A percentile compares a stretch with the other conserved stretches of the same genome.
Conservation (phyloP, 2,888 invertebrate genomes). For the Eupithecia pulchellata region DNA sequence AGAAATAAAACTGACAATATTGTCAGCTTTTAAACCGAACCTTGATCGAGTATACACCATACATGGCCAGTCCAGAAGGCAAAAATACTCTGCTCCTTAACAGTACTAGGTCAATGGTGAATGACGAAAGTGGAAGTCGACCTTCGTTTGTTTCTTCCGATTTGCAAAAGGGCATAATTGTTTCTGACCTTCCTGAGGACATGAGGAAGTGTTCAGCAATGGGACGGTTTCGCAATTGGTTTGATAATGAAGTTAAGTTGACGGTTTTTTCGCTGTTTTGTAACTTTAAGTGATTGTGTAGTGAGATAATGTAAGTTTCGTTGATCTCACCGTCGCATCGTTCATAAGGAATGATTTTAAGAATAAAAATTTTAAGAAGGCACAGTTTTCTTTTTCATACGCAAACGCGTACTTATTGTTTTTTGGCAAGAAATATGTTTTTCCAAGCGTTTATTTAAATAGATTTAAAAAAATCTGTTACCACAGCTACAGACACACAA, state of each 20-base stretch:
- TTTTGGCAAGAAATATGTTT: too few relatives aligned
- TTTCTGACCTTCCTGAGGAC: constrained; percentile 44
- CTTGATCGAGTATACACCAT: constrained; percentile 32
- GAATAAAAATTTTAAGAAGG: too few relatives aligned
- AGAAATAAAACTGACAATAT: background rate
- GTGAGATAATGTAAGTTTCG: too few relatives aligned
- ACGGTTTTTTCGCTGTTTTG: background rate
- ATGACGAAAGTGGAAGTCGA: constrained; percentile 41
- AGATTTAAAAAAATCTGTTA: too few relatives aligned
- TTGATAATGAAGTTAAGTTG: background rate
- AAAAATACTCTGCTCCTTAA: constrained; percentile 28
- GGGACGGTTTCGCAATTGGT: background rate
- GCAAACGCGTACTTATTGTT: too few relatives aligned
- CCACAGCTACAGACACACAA: too few relatives aligned
- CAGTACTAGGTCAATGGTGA: constrained; percentile 43
- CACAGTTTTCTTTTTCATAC: too few relatives aligned
- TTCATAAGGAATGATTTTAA: too few relatives aligned
- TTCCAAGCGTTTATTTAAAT: too few relatives aligned
- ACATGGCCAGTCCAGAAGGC: constrained; percentile 32
- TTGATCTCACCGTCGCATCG: too few relatives aligned
- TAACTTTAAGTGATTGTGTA: background rate
- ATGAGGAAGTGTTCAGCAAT: constrained; percentile 46
- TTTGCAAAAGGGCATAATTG: constrained; percentile 40
- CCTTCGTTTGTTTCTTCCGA: constrained; percentile 36
- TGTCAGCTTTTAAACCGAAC: constrained; percentile 26